These are phyloP conservation scores for Drosophila suboccidentalis DNA, from an alignment of 2,888 invertebrate genomes.

Conservation along the genomic window DNA sequence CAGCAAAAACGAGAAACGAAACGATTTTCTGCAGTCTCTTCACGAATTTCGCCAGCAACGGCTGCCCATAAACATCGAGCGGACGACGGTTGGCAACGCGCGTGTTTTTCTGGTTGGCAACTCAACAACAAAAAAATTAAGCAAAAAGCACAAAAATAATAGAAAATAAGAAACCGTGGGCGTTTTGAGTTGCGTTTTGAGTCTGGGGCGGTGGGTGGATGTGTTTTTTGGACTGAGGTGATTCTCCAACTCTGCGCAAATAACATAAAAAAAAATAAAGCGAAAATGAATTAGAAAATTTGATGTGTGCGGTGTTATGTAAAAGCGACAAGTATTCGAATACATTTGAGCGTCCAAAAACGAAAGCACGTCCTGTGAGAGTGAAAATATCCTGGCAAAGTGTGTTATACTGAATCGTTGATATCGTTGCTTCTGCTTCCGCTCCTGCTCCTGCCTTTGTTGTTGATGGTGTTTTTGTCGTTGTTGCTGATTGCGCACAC, in stretches of 20 bases:
- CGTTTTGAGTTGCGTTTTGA: conserved; percentile 26
- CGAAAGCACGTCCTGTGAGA: conserved; percentile 71
- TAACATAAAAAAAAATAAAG: conserved; percentile 68
- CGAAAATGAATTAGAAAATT: conserved; percentile 72
- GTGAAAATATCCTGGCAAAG: conserved; percentile 72
- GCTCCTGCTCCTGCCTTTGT: conserved; percentile 21
- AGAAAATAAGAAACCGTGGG: conserved; percentile 35
- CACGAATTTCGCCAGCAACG: conserved; percentile 69
- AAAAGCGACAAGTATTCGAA: conserved; percentile 47
- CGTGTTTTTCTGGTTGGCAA: conserved; percentile 69
- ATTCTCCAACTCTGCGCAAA: conserved; percentile 25
- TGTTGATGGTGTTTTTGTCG: conserved; percentile 44
- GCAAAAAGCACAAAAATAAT: conserved; percentile 20
- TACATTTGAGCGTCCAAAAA: conserved; percentile 34
- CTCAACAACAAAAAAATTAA: conserved; percentile 44
- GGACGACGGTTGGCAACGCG: conserved; percentile 66
- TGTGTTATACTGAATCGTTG: conserved; percentile 46
- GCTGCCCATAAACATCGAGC: conserved; percentile 53
- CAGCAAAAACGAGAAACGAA: conserved; percentile 19
- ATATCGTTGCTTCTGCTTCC: conserved; percentile 35
- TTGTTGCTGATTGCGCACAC: conserved; percentile 73
- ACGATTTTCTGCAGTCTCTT: conserved; percentile 71
- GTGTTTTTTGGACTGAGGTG: conserved; percentile 5
- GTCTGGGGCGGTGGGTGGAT: conserved; percentile 21
- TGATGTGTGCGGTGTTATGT: conserved; percentile 55